Evolutionary conservation across 2,888 invertebrate species (phyloP), one percentile per base, ranked within the genome.

Genomic region (Netelia virgata): DNA sequence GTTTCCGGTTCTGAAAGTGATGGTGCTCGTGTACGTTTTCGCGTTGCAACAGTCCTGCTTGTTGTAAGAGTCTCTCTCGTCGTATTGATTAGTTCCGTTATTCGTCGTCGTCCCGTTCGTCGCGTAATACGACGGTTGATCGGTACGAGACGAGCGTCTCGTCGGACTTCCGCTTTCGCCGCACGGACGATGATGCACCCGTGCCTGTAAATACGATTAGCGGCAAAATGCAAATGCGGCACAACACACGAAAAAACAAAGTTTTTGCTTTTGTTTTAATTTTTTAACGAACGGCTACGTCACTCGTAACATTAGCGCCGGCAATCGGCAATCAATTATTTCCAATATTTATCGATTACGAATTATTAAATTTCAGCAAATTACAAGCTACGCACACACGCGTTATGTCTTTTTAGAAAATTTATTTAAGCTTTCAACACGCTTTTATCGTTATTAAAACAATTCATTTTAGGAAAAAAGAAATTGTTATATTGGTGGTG

Each of bases 21-120:
- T 90, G 28, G 92, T 93, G 85, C 93, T 93, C 86, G 92, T 93
- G 88, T 91, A 93, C n/a, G 91, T 93, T 90, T 91, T 92, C 66
- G 90, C 89, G 80, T 91, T 89, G 88, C 87, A 88, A 43, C 85
- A 83, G 73, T 88, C 89, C 77, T 90, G 89, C 76, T 69, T 76
- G 8, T 41, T 10, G 70, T 80, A 72, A 72, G 53, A 82, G 85
- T 82, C 87, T 72, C 61, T 59, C 78, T 69, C 84, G 74, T 74
- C 86, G 83, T 63, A 69, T 78, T 41, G 59, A 70, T 23, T 69
- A 36, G 63, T 72, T 10, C 64, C 70, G 76, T 53, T 80, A 14
- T 50, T 82, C 66, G 70, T 61, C 10, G 57, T 74, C 74, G 53
- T 74, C 8, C 57, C 87, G 63, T 86, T 87, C 20, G 61, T 57